Base-by-base conservation (phyloP, 2,113 vertebrate genomes). In the Seriola quinqueradiata region DNA sequence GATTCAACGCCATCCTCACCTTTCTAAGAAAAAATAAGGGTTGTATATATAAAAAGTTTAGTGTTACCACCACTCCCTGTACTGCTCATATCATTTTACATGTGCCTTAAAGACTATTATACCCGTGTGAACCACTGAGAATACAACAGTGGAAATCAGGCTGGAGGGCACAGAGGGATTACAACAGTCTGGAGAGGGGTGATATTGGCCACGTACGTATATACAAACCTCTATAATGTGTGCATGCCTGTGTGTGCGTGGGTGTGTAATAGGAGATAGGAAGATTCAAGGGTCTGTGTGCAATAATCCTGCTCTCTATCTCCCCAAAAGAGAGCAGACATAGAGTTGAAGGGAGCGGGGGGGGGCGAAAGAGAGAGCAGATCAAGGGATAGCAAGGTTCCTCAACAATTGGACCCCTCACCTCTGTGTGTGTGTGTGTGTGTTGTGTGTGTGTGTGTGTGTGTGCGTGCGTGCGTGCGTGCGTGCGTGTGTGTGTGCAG, bases 121-220 rank as follows among this genome's bases (percentile, higher is more conserved):
- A 90, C 82, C 69, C 82, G 80, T 83, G 84, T 87, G 91, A 92
- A 79, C 57, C 76, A 9, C 57, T 34, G 66, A 71, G 64, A 80
- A 81, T 67, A 32, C 71, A 84, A 80, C 60, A 65, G 60, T 75
- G 73, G 54, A 82, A 77, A 88, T 74, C 75, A 76, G 75, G 82
- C 87, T 73, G 75, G 75, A 85, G 90, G 89, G 84, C 87, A 86
- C 77, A 72, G 44, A 84, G 82, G 86, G 90, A 93, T 94, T 92
- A 93, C 74, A 78, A 21, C 61, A 34, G 79, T 76, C 92, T 90
- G 90, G 79, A 92, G 86, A 84, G 83, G 69, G 76, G 71, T 74
- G 91, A 93, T 91, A 90, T 38, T 75, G 71, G 72, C 55, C 81
- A 76, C 19, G 44, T 32, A 75, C 16, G 4, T 85, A 65, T 78